Conservation (phyloP, 2,797 vertebrate species). For the Centropyge bicolor region DNA sequence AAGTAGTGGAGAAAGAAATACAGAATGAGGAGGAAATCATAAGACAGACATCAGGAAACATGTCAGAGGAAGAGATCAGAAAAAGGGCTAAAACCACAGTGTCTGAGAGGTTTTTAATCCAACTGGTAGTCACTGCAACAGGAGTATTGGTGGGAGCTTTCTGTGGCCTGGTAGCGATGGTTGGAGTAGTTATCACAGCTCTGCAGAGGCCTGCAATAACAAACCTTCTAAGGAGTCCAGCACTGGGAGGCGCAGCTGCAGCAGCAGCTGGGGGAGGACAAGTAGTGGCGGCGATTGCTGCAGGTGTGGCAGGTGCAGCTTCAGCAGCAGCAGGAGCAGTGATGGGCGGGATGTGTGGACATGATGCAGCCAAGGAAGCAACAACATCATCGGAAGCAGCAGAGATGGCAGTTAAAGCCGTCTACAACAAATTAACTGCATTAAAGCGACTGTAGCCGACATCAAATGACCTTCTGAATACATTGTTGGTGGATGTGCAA, state of each 20-base stretch:
- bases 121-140: slow-evolving; percentile 16
- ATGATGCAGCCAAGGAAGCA: slow-evolving; percentile 8
- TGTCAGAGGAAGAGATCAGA: slow-evolving; percentile 19
- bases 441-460: neutral
- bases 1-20: slow-evolving; percentile 41
- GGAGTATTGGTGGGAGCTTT: slow-evolving; percentile 50
- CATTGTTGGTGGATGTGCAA: no score
- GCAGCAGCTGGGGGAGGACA: neutral
- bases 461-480: no score
- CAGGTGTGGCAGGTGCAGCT: rapidly evolving
- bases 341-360: neutral
- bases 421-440: neutral
- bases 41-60: neutral
- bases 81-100: slow-evolving; percentile 25
- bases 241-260: rapidly evolving
- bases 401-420: rapidly evolving
- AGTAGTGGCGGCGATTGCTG: rapidly evolving
- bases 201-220: rapidly evolving
- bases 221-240: rapidly evolving
- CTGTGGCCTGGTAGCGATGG: rapidly evolving
- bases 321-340: neutral
- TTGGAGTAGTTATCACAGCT: neutral
- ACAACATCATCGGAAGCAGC: neutral
- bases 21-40: neutral
- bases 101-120: neutral